Percentiles rank a stretch among this genome's conserved stretches.
phyloP scores from a whole-genome alignment of 1,140 invertebrate species.

The Neotoxoptera formosana region DNA sequence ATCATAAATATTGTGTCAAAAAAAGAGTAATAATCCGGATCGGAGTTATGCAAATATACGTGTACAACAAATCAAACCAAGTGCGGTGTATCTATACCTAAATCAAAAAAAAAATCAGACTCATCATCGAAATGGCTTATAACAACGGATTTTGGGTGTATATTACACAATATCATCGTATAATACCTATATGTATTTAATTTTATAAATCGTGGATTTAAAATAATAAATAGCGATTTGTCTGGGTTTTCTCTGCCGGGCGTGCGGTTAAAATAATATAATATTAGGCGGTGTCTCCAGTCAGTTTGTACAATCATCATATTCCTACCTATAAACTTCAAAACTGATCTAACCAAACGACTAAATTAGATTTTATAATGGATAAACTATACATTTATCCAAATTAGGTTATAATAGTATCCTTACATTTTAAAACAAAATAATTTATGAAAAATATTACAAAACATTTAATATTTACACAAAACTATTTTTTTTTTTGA shows the following conservation, averaged over 20 bases:
- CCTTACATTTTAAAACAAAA: background rate
- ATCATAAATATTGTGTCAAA: background rate
- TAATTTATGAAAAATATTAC: background rate
- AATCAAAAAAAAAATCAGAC: background rate
- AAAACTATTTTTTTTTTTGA: background rate
- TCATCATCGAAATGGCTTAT: too few relatives aligned
- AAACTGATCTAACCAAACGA: background rate
- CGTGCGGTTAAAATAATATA: background rate
- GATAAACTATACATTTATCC: background rate
- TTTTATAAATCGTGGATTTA: background rate
- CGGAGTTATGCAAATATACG: background rate
- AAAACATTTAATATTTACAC: background rate
- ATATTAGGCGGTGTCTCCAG: background rate
- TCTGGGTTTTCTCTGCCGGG: background rate
- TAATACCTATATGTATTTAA: background rate
- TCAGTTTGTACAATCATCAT: background rate
- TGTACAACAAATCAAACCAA: background rate
- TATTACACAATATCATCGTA: too few relatives aligned
- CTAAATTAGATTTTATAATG: background rate
- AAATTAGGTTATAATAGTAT: background rate
- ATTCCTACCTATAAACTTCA: background rate
- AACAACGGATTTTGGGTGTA: background rate
- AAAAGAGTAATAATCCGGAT: background rate
- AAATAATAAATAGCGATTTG: background rate
- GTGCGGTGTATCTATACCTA: background rate